Conservation (phyloP, 2,888 invertebrate species). For the Lacanobia wlatinum region DNA sequence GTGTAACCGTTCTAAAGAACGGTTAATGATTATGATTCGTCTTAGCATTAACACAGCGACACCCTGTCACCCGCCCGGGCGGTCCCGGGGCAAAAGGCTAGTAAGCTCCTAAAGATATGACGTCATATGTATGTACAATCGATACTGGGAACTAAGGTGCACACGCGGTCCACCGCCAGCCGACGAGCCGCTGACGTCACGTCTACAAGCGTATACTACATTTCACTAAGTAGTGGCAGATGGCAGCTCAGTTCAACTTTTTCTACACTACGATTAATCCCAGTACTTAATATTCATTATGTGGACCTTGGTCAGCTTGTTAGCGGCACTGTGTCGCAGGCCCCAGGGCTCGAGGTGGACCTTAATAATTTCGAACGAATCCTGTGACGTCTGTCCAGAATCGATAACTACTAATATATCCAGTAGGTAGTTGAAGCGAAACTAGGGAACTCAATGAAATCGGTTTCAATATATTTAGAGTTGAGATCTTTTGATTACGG, state of each 20-base stretch:
- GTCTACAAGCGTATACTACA: conserved; percentile 24
- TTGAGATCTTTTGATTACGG: conserved; percentile 75
- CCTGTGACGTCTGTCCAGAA: conserved; percentile 63
- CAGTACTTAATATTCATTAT: conserved; percentile 32
- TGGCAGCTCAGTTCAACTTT: conserved; percentile 39
- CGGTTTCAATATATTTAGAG: conserved; percentile 61
- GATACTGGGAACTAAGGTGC: conserved; percentile 73
- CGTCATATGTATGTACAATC: conserved; percentile 85
- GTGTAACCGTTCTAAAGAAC: conserved; percentile 74
- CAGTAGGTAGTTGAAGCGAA: conserved; percentile 53
- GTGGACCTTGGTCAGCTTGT: conserved; percentile 18
- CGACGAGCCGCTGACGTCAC: conserved; percentile 38
- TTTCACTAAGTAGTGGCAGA: conserved; percentile 18
- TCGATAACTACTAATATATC: conserved; percentile 53
- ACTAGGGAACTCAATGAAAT: conserved; percentile 43
- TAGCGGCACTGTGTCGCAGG: conserved; percentile 2
- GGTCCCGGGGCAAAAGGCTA: conserved; percentile 89
- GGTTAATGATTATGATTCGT: conserved; percentile 84
- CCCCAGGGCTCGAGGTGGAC: conserved; percentile 56
- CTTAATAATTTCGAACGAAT: conserved; percentile 48
- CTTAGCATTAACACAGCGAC: conserved; percentile 89
- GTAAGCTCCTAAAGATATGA: conserved; percentile 91
- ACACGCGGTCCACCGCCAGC: conserved; percentile 68
- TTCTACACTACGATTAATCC: conserved; percentile 52
- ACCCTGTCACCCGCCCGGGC: conserved; percentile 90